phyloP scores from a whole-genome alignment of 2,797 vertebrate species.

The Oophaga sylvatica region DNA sequence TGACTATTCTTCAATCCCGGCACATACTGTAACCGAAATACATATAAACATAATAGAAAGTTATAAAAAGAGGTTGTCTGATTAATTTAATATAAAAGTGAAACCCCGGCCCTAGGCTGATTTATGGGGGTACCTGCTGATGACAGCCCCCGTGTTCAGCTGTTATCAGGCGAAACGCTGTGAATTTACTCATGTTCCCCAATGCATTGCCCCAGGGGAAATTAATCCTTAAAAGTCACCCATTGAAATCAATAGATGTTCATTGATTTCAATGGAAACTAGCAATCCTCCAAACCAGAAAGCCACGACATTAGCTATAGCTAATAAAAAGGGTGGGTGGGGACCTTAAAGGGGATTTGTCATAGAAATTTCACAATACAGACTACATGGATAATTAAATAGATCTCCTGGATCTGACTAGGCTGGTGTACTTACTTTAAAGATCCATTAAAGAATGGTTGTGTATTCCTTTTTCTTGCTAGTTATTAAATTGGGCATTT shows the following conservation, averaged over 20 bases:
- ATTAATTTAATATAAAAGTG: neutral
- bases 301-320: too few species aligned
- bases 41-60: neutral
- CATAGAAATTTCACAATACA: too few species aligned
- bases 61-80: neutral
- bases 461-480: too few species aligned
- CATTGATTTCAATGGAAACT: neutral
- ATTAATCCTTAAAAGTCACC: neutral
- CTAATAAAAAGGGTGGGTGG: too few species aligned
- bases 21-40: slow-evolving; percentile 10
- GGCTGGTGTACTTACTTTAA: too few species aligned
- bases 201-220: neutral
- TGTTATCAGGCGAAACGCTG: neutral
- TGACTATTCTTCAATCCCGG: neutral
- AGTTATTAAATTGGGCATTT: too few species aligned
- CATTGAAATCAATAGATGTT: neutral
- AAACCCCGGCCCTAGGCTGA: neutral
- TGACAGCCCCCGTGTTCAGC: neutral
- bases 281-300: too few species aligned
- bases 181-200: neutral
- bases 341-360: too few species aligned
- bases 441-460: too few species aligned
- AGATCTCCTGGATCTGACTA: too few species aligned
- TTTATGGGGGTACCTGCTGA: neutral
- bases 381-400: too few species aligned